A percentile compares a stretch with the other conserved stretches of the same genome.
These are phyloP conservation scores for Anagrus nilaparvatae DNA, from an alignment of 1,140 invertebrate genomes.

Conservation along the genomic window DNA sequence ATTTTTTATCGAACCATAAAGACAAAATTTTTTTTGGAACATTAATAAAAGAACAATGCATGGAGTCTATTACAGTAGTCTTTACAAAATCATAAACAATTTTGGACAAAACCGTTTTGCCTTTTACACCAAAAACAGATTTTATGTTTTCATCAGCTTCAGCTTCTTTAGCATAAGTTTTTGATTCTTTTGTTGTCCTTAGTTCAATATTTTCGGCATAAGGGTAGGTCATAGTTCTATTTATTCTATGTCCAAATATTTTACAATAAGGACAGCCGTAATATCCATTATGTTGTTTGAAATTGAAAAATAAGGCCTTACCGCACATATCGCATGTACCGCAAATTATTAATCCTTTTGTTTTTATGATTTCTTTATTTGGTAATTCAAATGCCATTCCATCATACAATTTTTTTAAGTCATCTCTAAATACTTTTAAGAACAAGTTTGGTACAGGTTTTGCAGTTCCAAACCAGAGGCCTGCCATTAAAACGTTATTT, in stretches of 20 bases:
- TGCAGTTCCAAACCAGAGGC: neutral
- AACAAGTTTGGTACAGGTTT: constrained; percentile 1
- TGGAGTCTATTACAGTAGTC: constrained; percentile 14
- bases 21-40: constrained; percentile 7
- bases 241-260: neutral
- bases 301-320: constrained; percentile 12
- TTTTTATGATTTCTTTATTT: too few species aligned
- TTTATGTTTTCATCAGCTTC: neutral
- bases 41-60: constrained; percentile 16
- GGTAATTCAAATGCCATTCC: too few species aligned
- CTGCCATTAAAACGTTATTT: neutral
- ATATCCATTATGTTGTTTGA: constrained; percentile 3
- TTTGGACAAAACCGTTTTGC: constrained; percentile 3
- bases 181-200: constrained; percentile 1
- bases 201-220: neutral
- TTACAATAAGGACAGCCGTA: neutral
- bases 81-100: constrained; percentile 10
- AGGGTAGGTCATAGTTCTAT: neutral
- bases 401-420: neutral
- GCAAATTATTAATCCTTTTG: neutral
- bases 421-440: neutral
- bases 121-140: constrained; percentile 3
- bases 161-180: neutral
- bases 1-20: constrained; percentile 9
- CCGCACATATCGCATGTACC: constrained; percentile 11